These are phyloP conservation scores for Dasypus novemcinctus DNA, from an alignment of 2,113 vertebrate genomes.

Conservation along the genomic window DNA sequence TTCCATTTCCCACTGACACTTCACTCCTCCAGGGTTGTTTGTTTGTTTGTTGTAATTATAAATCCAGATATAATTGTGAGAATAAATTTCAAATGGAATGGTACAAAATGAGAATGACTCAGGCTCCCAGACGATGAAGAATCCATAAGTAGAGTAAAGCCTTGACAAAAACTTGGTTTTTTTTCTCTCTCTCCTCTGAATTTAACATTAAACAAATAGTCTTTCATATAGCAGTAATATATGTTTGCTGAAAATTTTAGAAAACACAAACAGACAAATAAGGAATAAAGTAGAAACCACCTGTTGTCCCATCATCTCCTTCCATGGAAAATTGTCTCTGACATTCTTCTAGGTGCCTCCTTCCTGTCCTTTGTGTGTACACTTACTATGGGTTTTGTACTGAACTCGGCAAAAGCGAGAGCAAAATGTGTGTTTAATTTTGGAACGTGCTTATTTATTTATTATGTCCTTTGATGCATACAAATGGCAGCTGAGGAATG, in stretches of 20 bases:
- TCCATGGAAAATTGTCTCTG: not conserved
- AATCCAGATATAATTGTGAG: not conserved
- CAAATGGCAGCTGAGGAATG: not conserved
- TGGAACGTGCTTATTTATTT: not conserved
- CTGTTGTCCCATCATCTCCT: not conserved
- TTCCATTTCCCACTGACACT: not conserved
- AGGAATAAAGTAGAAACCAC: not conserved
- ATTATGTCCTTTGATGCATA: not conserved
- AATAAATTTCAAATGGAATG: slow-evolving; percentile 6
- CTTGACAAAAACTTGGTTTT: not conserved
- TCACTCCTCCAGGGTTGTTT: not conserved
- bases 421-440: not conserved
- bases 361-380: too few relatives aligned
- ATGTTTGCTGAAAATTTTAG: not conserved
- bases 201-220: not conserved
- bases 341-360: not conserved
- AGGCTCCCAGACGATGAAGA: not conserved
- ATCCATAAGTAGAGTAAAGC: not conserved
- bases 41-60: not conserved
- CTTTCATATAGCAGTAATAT: not conserved
- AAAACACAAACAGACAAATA: not conserved
- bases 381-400: not conserved
- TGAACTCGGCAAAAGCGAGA: slow-evolving; percentile 1
- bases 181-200: not conserved
- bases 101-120: not conserved